These are phyloP conservation scores for Trachymyrmex cornetzi DNA, from an alignment of 1,140 invertebrate genomes.

Conservation along the genomic window DNA sequence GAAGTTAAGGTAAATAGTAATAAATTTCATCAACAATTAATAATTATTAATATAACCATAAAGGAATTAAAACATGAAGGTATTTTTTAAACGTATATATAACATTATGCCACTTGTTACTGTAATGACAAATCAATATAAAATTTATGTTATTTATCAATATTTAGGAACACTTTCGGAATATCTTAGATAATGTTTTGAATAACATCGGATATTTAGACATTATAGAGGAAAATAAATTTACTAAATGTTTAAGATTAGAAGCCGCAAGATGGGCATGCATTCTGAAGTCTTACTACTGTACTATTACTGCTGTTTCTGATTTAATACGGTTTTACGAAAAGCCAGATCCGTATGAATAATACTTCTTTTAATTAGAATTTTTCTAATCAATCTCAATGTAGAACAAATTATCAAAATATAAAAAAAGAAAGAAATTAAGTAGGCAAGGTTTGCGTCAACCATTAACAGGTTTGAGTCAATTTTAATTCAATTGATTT, in stretches of 20 bases:
- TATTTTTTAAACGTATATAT: too few species aligned
- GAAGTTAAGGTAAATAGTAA: constrained; percentile 1
- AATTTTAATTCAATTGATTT: too few species aligned
- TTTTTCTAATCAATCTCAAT: constrained; percentile 15
- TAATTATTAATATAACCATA: too few species aligned
- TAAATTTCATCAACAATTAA: not conserved
- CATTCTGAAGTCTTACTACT: constrained; percentile 63
- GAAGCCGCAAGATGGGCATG: constrained; percentile 71
- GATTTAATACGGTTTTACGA: constrained; percentile 27
- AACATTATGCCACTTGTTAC: not conserved
- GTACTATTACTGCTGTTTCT: constrained; percentile 52
- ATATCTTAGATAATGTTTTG: not conserved
- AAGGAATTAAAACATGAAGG: too few species aligned
- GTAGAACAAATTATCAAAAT: not conserved
- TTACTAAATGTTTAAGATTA: constrained; percentile 59
- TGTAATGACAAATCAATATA: not conserved
- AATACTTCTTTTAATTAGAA: constrained; percentile 43
- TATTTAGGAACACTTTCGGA: not conserved
- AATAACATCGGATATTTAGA: not conserved
- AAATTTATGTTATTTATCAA: not conserved
- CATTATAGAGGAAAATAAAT: not conserved
- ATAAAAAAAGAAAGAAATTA: too few species aligned
- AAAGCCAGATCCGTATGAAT: not conserved
- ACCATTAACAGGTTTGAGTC: too few species aligned
- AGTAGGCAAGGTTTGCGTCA: too few species aligned